Percentiles rank a stretch among this genome's conserved stretches.
Evolutionary conservation across 2,797 vertebrate genomes (phyloP).

Genomic region (Artibeus jamaicensis): DNA sequence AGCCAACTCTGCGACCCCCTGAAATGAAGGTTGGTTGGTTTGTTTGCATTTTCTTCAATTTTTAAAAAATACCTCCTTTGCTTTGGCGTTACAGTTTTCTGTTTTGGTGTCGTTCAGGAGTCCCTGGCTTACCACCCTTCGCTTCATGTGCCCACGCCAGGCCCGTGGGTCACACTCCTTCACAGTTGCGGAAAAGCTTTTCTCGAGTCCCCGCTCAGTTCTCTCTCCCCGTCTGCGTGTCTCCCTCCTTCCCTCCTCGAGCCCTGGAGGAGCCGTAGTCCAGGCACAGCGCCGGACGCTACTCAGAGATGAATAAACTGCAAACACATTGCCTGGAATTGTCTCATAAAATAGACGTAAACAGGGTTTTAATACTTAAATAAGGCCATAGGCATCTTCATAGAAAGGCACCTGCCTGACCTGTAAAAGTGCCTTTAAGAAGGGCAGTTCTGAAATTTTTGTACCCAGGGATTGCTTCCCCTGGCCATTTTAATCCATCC

Average conservation of each 20-base stretch:
- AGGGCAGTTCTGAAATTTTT: not conserved
- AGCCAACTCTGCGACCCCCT: not conserved
- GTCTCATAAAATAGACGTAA: not conserved
- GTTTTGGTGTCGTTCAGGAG: not conserved
- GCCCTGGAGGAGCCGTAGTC: not conserved
- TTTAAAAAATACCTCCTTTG: not conserved
- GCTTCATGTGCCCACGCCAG: not conserved
- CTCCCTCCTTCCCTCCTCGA: not conserved
- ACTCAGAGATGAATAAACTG: not conserved
- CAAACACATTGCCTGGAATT: not conserved
- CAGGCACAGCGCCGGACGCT: not conserved
- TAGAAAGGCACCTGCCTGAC: not conserved
- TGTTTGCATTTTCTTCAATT: not conserved
- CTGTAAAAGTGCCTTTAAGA: not conserved
- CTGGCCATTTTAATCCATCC: conserved; percentile 11
- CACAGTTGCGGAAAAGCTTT: not conserved
- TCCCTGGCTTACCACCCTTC: not conserved
- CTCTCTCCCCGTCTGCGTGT: not conserved
- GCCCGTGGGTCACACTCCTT: not conserved
- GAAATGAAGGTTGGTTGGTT: not conserved
- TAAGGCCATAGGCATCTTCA: not conserved
- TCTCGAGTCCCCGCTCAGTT: not conserved
- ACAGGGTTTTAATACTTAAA: not conserved
- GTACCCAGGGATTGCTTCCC: not conserved
- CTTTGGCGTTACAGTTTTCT: not conserved